Percentiles rank a stretch among this genome's conserved stretches.
Evolutionary conservation across 2,888 invertebrate species (phyloP).

Genomic region (Drosophila paracracens): DNA sequence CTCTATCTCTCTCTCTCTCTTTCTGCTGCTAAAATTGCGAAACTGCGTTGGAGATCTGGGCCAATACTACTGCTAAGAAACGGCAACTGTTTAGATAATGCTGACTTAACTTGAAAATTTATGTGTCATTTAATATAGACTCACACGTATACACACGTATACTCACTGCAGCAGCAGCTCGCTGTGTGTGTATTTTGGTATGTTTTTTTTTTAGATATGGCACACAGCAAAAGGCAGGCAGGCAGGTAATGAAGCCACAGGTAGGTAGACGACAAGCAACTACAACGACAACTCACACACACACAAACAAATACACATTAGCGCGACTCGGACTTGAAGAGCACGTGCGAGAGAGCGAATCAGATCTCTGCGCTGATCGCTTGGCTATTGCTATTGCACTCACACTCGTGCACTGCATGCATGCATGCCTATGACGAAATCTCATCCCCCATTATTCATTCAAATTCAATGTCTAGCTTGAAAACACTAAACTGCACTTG

Average conservation of each 20-base stretch:
- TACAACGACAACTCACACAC: constrained; percentile 35
- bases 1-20: constrained; percentile 4
- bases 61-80: constrained; percentile 32
- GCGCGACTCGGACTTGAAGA: constrained; percentile 40
- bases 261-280: constrained; percentile 62
- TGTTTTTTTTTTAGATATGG: constrained; percentile 45
- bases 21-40: constrained; percentile 42
- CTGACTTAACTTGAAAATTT: constrained; percentile 66
- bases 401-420: constrained; percentile 26
- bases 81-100: constrained; percentile 65
- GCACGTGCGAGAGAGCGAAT: constrained; percentile 53
- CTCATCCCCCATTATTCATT: constrained; percentile 63
- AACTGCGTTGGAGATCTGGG: constrained; percentile 45
- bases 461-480: constrained; percentile 63
- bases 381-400: constrained; percentile 20
- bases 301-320: constrained; percentile 9
- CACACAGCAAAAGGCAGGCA: constrained; percentile 49
- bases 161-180: constrained; percentile 46
- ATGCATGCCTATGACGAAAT: constrained; percentile 70
- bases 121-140: constrained; percentile 67
- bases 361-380: constrained; percentile 31
- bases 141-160: constrained; percentile 17
- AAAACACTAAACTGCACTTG: constrained; percentile 64
- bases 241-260: constrained; percentile 69
- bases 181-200: constrained; percentile 28